phyloP scores from a whole-genome alignment of 1,140 invertebrate genomes.

The Aricia agestis region DNA sequence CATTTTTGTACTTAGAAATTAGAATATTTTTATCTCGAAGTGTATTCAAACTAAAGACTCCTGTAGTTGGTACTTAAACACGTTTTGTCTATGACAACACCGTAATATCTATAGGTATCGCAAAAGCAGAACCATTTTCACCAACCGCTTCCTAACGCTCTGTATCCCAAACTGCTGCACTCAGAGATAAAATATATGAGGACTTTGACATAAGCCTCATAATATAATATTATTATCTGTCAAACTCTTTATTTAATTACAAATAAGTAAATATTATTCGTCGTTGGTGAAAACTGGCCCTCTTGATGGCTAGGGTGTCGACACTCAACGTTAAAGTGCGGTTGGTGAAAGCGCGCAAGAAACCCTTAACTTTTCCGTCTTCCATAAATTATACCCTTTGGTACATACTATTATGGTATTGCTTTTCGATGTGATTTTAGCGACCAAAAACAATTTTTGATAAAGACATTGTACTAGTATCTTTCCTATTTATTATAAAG shows the following conservation, averaged over 20 bases:
- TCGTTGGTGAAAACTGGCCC: no score
- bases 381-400: conserved; percentile 31
- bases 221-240: no score
- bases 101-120: not conserved
- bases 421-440: conserved; percentile 52
- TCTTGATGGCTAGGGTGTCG: no score
- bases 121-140: no score
- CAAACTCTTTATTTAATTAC: no score
- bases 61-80: not conserved
- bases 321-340: not conserved
- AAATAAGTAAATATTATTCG: no score
- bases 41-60: not conserved
- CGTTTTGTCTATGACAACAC: not conserved
- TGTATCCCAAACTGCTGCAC: no score
- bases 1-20: not conserved
- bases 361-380: conserved; percentile 28
- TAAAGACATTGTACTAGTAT: conserved; percentile 34
- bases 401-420: conserved; percentile 28
- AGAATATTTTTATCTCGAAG: not conserved
- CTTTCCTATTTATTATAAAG: not conserved
- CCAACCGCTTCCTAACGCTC: no score
- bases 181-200: no score
- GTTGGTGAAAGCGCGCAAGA: not conserved
- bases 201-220: no score
- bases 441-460: conserved; percentile 54